Conservation (phyloP, 2,113 vertebrate species). For the Chloropsis cyanopogon region DNA sequence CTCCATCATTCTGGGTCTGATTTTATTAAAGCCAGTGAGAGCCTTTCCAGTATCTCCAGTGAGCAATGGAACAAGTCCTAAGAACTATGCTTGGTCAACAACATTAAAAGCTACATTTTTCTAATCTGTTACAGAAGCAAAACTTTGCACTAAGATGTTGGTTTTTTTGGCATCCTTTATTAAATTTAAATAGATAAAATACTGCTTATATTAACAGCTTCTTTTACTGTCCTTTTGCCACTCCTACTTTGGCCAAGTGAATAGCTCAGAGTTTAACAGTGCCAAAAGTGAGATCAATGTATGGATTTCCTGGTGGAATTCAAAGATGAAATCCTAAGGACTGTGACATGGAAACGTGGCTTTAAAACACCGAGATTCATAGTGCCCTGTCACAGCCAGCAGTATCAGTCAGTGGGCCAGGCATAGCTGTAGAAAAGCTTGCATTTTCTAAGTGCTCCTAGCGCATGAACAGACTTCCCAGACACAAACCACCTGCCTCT, state of each 20-base stretch:
- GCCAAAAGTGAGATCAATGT: not conserved
- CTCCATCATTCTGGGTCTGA: not conserved
- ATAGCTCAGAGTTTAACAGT: not conserved
- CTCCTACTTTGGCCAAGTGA: not conserved
- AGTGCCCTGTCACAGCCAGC: not conserved
- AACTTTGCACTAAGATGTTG: not conserved
- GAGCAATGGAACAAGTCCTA: not conserved
- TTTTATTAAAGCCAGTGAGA: not conserved
- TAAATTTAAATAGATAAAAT: not conserved
- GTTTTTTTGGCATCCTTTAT: not conserved
- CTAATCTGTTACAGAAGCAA: not conserved
- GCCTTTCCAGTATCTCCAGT: not conserved
- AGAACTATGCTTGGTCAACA: not conserved
- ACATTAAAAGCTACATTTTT: not conserved
- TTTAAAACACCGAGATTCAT: not conserved
- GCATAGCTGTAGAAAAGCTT: not conserved
- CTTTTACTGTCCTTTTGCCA: not conserved
- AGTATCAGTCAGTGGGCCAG: not conserved
- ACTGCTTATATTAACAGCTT: not conserved
- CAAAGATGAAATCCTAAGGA: not conserved
- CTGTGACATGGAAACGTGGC: not conserved
- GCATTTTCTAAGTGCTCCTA: not conserved
- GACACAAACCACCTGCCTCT: not conserved
- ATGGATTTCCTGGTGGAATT: not conserved
- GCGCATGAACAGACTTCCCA: not conserved